These are phyloP conservation scores for Lutjanus argentimaculatus DNA, from an alignment of 2,797 vertebrate genomes.

Conservation along the genomic window DNA sequence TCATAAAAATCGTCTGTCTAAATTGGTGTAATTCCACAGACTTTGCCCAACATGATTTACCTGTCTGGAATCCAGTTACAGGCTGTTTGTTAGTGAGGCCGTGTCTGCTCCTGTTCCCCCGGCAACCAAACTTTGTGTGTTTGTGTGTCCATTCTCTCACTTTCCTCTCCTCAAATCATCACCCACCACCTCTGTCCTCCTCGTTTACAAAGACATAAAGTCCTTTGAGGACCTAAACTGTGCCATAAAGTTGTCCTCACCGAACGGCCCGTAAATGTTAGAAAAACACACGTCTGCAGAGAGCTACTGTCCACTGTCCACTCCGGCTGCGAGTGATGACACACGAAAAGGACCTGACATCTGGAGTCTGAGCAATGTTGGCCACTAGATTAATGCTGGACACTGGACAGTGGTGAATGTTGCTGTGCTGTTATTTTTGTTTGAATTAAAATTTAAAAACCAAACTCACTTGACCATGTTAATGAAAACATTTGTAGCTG, in stretches of 20 bases:
- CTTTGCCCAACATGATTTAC: not conserved
- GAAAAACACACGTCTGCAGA: conserved; percentile 15
- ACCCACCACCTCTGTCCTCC: conserved; percentile 23
- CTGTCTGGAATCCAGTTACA: conserved; percentile 7
- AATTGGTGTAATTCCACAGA: conserved; percentile 22
- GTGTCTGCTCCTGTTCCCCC: conserved; percentile 35
- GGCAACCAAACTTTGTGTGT: conserved; percentile 57
- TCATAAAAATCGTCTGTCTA: not conserved
- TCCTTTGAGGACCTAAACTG: conserved; percentile 45
- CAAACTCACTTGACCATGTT: not conserved
- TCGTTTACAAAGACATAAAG: conserved; percentile 57
- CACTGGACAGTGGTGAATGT: not conserved
- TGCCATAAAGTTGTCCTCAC: conserved; percentile 39
- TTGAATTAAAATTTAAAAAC: not conserved
- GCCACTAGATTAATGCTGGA: not conserved
- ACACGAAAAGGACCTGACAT: conserved; percentile 5
- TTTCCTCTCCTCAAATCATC: conserved; percentile 33
- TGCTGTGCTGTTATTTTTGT: not conserved
- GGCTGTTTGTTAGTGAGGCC: not conserved
- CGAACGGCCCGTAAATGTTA: conserved; percentile 33
- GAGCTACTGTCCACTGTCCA: conserved; percentile 17
- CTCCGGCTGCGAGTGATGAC: conserved; percentile 3
- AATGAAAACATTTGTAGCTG: conserved; percentile 16
- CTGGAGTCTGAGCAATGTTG: not conserved
- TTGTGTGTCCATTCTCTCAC: conserved; percentile 46